A percentile compares a stretch with the other conserved stretches of the same genome.
phyloP scores from a whole-genome alignment of 2,113 vertebrate species.

The Bothrops jararaca region DNA sequence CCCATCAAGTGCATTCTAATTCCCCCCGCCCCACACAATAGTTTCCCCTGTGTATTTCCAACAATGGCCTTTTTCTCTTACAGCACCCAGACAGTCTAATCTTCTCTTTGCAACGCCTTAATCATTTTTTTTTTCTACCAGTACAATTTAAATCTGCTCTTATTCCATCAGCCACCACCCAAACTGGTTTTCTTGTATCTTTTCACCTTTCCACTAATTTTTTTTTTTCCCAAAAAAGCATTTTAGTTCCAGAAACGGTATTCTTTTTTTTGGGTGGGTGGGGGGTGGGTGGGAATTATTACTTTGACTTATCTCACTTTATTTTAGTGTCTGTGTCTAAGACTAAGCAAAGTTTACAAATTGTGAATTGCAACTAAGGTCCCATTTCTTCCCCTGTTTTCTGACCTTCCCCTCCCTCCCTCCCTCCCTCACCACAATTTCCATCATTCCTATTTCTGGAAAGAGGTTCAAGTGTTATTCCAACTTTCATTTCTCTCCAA shows the following conservation, averaged over 20 bases:
- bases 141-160: neutral
- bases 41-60: neutral
- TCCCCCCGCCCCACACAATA: neutral
- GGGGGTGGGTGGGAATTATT: too few species aligned
- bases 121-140: neutral
- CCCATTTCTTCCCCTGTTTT: neutral
- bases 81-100: neutral
- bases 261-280: too few species aligned
- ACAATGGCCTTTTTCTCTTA: neutral
- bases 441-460: neutral
- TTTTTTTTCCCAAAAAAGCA: neutral
- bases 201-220: neutral
- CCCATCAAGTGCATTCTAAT: neutral
- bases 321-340: conserved; percentile 7
- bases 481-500: conserved; percentile 61
- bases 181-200: neutral
- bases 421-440: neutral
- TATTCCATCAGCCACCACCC: neutral
- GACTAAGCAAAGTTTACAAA: conserved; percentile 12
- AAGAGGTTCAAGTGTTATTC: neutral
- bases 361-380: neutral
- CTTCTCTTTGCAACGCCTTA: conserved; percentile 4
- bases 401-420: neutral
- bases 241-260: conserved; percentile 15
- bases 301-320: conserved; percentile 15